Evolutionary conservation across 2,888 invertebrate species (phyloP).

Genomic region (Melipona beecheii): DNA sequence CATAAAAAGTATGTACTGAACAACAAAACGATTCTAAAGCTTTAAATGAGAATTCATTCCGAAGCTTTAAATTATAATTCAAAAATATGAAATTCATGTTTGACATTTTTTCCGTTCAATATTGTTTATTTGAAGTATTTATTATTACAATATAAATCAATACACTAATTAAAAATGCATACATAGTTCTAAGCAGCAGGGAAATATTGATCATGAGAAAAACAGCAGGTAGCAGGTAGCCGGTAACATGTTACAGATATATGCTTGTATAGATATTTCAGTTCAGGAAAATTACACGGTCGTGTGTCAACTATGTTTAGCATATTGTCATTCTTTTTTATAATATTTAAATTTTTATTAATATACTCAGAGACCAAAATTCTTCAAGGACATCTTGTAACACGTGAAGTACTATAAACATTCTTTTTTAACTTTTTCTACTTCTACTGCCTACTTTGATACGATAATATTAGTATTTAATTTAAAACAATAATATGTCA

Average conservation of each 20-base stretch:
- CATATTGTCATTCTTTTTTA: slow-evolving; percentile 38
- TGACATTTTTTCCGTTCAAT: not conserved
- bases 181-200: slow-evolving; percentile 23
- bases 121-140: not conserved
- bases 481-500: not conserved
- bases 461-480: too few relatives aligned
- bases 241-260: slow-evolving; percentile 48
- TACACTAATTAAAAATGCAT: slow-evolving; percentile 27
- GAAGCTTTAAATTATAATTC: slow-evolving; percentile 15
- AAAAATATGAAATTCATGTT: not conserved
- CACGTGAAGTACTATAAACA: slow-evolving; percentile 67
- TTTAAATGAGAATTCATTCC: slow-evolving; percentile 21
- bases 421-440: not conserved
- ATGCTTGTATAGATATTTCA: slow-evolving; percentile 44
- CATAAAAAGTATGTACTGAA: not conserved
- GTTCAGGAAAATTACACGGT: slow-evolving; percentile 50
- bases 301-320: slow-evolving; percentile 53
- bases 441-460: not conserved
- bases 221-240: slow-evolving; percentile 39
- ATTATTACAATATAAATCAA: slow-evolving; percentile 18
- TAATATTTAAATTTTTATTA: slow-evolving; percentile 46
- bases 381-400: slow-evolving; percentile 72
- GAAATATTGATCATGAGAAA: slow-evolving; percentile 68
- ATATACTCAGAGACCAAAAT: slow-evolving; percentile 65
- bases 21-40: not conserved